phyloP scores from a whole-genome alignment of 35 echinoderm and acorn worm genomes.

The Apostichopus californicus region DNA sequence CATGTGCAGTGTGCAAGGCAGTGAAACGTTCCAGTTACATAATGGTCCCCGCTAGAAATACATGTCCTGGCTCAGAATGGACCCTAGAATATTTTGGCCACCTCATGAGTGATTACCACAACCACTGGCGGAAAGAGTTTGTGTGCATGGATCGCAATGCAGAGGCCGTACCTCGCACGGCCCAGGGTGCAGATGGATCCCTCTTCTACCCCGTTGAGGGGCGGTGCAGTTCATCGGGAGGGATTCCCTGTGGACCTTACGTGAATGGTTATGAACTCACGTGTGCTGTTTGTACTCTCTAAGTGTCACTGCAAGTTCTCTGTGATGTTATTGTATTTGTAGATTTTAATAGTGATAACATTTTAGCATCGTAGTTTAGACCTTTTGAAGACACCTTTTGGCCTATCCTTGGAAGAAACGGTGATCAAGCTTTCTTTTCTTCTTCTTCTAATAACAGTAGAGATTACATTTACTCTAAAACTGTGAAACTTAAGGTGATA shows the following conservation, averaged over 20 bases:
- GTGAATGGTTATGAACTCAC: constrained; percentile 46
- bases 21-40: not conserved
- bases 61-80: constrained; percentile 55
- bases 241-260: constrained; percentile 53
- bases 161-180: not conserved
- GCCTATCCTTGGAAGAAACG: no score
- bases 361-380: no score
- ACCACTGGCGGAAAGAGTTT: constrained; percentile 27
- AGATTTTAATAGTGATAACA: no score
- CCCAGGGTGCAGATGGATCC: not conserved
- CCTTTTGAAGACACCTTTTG: no score
- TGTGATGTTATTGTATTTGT: no score
- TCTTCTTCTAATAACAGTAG: no score
- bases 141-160: constrained; percentile 21
- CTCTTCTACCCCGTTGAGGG: constrained; percentile 41
- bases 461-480: no score
- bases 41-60: constrained; percentile 57
- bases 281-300: constrained; percentile 36
- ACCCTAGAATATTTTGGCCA: constrained; percentile 54
- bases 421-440: no score
- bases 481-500: no score
- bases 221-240: constrained; percentile 17
- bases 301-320: not conserved
- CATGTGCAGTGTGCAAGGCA: constrained; percentile 29
- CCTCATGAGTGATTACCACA: not conserved